Evolutionary conservation across 1,140 invertebrate species (phyloP).

Genomic region (Eumaeus atala): DNA sequence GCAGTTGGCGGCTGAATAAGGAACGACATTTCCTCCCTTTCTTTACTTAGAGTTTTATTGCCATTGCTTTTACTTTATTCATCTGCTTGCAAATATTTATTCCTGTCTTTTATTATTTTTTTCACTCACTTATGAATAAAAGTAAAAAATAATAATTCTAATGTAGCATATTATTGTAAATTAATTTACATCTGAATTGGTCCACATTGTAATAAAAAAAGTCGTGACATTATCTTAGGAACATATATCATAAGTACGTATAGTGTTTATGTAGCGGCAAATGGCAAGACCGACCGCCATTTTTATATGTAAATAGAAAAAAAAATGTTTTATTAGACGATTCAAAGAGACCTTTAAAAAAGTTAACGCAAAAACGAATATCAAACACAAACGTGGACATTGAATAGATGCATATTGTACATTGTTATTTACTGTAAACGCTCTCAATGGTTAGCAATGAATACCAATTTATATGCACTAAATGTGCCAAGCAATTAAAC

Average conservation of each 20-base stretch:
- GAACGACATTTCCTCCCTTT: slow-evolving; percentile 27
- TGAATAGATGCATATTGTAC: background rate
- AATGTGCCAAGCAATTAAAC: slow-evolving; percentile 66
- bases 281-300: no score
- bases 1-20: slow-evolving; percentile 36
- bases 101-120: background rate
- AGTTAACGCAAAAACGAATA: background rate
- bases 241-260: no score
- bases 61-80: slow-evolving; percentile 19
- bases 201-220: no score
- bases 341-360: background rate
- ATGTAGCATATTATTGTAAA: no score
- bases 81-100: slow-evolving; percentile 11
- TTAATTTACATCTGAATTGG: no score
- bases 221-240: no score
- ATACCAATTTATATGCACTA: slow-evolving; percentile 67
- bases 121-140: no score
- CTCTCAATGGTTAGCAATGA: slow-evolving; percentile 48
- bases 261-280: no score
- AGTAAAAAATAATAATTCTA: no score
- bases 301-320: no score
- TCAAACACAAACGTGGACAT: background rate
- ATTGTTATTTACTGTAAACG: slow-evolving; percentile 18
- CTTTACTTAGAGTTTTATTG: slow-evolving; percentile 24
- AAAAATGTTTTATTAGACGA: no score